These are phyloP conservation scores for Plutomurus gul DNA, from an alignment of 1,140 invertebrate genomes.

Conservation along the genomic window DNA sequence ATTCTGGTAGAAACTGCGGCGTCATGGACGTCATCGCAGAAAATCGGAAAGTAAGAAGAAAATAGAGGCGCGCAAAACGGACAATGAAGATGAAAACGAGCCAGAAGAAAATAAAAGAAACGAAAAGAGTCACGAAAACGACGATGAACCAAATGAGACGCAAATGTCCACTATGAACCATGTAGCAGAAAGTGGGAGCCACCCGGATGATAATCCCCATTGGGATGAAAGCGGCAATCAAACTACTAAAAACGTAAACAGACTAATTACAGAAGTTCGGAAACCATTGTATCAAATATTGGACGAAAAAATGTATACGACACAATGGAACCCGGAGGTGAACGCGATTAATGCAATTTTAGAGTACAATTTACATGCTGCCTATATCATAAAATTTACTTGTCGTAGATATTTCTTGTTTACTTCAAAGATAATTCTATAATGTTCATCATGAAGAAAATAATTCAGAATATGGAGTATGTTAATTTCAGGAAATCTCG, in stretches of 20 bases:
- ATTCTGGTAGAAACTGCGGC: slow-evolving; percentile 33
- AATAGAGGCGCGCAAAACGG: not conserved
- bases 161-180: slow-evolving; percentile 38
- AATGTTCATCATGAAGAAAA: not conserved
- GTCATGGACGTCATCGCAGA: slow-evolving; percentile 39
- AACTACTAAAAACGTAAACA: not conserved
- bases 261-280: not conserved
- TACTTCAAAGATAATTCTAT: not conserved
- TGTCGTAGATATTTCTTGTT: too few relatives aligned
- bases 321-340: slow-evolving; percentile 40
- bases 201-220: not conserved
- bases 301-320: slow-evolving; percentile 34
- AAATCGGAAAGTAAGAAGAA: not conserved
- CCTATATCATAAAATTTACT: not conserved
- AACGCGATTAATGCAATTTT: not conserved
- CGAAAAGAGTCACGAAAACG: not conserved
- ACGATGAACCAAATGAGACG: slow-evolving; percentile 43
- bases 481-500: slow-evolving; percentile 38
- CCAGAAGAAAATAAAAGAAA: not conserved
- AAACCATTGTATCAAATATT: slow-evolving; percentile 39
- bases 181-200: too few relatives aligned
- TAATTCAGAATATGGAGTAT: not conserved
- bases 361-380: not conserved
- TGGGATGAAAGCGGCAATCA: not conserved
- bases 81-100: not conserved